These are phyloP conservation scores for Diplodus puntazzo DNA, from an alignment of 2,797 vertebrate genomes.

Conservation along the genomic window DNA sequence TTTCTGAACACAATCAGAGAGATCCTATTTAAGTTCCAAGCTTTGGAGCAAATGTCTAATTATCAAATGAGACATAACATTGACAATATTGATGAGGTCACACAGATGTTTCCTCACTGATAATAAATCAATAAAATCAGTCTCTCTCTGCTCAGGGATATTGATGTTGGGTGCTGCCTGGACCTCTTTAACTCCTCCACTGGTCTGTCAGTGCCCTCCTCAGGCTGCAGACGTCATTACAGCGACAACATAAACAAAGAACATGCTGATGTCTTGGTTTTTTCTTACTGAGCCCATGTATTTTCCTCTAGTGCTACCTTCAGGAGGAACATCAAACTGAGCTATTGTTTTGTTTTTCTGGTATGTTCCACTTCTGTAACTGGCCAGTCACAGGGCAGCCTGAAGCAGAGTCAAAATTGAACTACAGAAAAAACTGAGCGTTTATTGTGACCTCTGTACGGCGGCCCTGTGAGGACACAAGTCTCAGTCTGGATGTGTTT, in stretches of 20 bases:
- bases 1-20: no score
- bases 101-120: no score
- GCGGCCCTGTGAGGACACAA: neutral
- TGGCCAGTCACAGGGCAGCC: neutral
- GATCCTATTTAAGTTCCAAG: neutral
- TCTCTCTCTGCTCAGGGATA: no score
- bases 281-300: no score
- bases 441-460: neutral
- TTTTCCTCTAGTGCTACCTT: no score
- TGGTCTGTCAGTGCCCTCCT: neutral
- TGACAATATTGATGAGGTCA: neutral
- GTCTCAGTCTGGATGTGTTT: slow-evolving; percentile 13
- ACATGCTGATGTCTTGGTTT: neutral
- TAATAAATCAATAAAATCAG: no score
- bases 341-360: neutral
- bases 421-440: neutral
- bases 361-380: neutral
- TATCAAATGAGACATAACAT: neutral
- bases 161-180: no score
- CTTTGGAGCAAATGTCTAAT: no score
- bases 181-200: no score
- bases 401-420: neutral
- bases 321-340: neutral
- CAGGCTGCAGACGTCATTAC: neutral
- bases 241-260: neutral